Conservation (phyloP, 2,113 vertebrate species). For the Gambusia affinis region DNA sequence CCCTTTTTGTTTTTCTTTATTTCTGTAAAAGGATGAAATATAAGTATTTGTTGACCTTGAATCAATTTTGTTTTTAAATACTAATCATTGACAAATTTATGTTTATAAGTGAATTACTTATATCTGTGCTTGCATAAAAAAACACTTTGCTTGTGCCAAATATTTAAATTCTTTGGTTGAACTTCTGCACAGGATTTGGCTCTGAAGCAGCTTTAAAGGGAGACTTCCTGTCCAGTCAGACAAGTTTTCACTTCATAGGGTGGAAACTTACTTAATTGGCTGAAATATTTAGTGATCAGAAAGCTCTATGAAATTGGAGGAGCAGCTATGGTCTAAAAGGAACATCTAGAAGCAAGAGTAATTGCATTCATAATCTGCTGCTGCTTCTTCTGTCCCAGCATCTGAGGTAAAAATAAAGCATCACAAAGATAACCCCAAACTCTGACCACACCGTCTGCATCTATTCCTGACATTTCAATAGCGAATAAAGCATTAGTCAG, state of each 20-base stretch:
- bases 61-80: slow-evolving; percentile 72
- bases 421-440: background rate
- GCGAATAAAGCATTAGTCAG: background rate
- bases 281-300: slow-evolving; percentile 34
- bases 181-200: slow-evolving; percentile 46
- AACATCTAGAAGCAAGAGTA: background rate
- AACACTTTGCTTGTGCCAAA: slow-evolving; percentile 78
- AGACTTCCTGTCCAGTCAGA: slow-evolving; percentile 24
- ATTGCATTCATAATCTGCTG: background rate
- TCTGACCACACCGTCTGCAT: background rate
- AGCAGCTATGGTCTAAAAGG: slow-evolving; percentile 8
- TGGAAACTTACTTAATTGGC: slow-evolving; percentile 29
- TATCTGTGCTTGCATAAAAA: slow-evolving; percentile 52
- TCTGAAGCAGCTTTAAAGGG: slow-evolving; percentile 59
- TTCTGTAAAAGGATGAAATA: slow-evolving; percentile 51
- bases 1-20: slow-evolving; percentile 38
- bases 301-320: slow-evolving; percentile 39
- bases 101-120: slow-evolving; percentile 44
- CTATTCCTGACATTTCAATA: background rate
- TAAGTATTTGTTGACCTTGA: slow-evolving; percentile 53
- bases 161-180: slow-evolving; percentile 67
- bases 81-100: slow-evolving; percentile 57
- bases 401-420: background rate
- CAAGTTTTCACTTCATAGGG: slow-evolving; percentile 24
- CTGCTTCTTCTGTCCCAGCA: background rate